Percentiles rank a stretch among this genome's conserved stretches.
phyloP scores from a whole-genome alignment of 2,888 invertebrate genomes.

The Habrosyne pyritoides region DNA sequence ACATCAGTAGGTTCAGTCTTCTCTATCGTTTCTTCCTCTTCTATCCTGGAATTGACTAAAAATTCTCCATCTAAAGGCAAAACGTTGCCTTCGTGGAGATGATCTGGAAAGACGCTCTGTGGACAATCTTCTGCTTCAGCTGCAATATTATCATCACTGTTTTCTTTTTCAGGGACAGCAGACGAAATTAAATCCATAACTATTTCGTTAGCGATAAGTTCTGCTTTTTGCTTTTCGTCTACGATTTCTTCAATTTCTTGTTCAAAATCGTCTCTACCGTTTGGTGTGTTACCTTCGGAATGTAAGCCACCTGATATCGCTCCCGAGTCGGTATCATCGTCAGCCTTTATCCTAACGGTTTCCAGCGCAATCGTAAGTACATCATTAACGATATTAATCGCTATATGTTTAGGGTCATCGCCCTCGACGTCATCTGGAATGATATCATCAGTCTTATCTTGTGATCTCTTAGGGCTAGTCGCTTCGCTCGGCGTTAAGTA shows the following conservation, averaged over 20 bases:
- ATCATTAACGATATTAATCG: conserved; percentile 77
- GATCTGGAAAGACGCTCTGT: conserved; percentile 63
- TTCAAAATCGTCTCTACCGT: conserved; percentile 74
- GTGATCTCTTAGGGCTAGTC: conserved; percentile 74
- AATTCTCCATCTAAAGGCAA: conserved; percentile 75
- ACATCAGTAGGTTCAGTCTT: conserved; percentile 41
- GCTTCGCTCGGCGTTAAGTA: conserved; percentile 88
- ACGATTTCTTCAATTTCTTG: conserved; percentile 71
- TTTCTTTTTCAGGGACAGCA: conserved; percentile 55
- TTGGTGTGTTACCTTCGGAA: conserved; percentile 77
- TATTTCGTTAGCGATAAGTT: conserved; percentile 65
- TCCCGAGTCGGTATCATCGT: conserved; percentile 77
- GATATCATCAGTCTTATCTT: conserved; percentile 69
- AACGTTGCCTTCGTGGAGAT: conserved; percentile 72
- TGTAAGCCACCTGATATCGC: conserved; percentile 75
- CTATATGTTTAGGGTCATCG: conserved; percentile 71
- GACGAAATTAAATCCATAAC: conserved; percentile 63
- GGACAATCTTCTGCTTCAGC: conserved; percentile 36
- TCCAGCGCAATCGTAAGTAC: conserved; percentile 75
- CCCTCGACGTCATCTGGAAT: conserved; percentile 52
- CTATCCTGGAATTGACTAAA: conserved; percentile 61
- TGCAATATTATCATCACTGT: conserved; percentile 37
- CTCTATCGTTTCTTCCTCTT: conserved; percentile 37
- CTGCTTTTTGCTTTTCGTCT: conserved; percentile 61
- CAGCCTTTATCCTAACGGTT: conserved; percentile 70